Evolutionary conservation across 2,888 invertebrate genomes (phyloP).

Genomic region (Rhorus exstirpatorius): DNA sequence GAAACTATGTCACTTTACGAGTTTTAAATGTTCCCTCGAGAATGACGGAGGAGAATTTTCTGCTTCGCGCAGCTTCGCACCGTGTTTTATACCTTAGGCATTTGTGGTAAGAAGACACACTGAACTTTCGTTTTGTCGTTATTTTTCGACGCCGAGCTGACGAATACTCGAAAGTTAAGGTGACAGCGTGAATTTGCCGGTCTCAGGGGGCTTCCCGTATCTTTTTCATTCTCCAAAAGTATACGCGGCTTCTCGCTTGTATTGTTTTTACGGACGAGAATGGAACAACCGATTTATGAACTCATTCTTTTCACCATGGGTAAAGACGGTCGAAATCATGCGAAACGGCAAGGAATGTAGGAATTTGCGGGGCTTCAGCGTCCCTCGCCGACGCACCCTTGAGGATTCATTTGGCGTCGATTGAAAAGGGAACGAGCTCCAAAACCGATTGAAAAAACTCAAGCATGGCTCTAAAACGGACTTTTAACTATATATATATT

Average conservation of each 20-base stretch:
- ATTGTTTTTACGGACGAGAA: constrained; percentile 68
- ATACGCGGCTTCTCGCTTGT: constrained; percentile 45
- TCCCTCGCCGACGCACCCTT: constrained; percentile 60
- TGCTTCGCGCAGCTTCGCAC: constrained; percentile 6
- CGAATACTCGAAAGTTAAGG: constrained; percentile 40
- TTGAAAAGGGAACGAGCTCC: constrained; percentile 67
- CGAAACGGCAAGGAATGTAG: constrained; percentile 75
- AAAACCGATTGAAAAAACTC: constrained; percentile 31
- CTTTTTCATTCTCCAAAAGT: constrained; percentile 51
- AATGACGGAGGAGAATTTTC: constrained; percentile 51
- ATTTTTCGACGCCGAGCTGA: constrained; percentile 46
- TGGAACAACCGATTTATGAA: constrained; percentile 41
- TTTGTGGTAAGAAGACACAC: constrained; percentile 32
- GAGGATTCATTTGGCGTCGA: constrained; percentile 75
- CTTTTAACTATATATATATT: constrained; percentile 6
- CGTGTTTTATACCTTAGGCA: constrained; percentile 7
- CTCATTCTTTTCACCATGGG: constrained; percentile 33
- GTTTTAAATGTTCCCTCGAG: constrained; percentile 52
- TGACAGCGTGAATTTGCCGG: constrained; percentile 59
- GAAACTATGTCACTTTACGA: constrained; percentile 39
- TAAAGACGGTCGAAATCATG: constrained; percentile 45
- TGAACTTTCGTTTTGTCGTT: constrained; percentile 23
- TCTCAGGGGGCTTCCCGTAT: constrained; percentile 44
- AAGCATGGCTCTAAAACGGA: not conserved
- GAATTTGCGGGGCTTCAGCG: constrained; percentile 67